Evolutionary conservation across 2,113 vertebrate genomes (phyloP).

Genomic region (Percopsis transmontana): DNA sequence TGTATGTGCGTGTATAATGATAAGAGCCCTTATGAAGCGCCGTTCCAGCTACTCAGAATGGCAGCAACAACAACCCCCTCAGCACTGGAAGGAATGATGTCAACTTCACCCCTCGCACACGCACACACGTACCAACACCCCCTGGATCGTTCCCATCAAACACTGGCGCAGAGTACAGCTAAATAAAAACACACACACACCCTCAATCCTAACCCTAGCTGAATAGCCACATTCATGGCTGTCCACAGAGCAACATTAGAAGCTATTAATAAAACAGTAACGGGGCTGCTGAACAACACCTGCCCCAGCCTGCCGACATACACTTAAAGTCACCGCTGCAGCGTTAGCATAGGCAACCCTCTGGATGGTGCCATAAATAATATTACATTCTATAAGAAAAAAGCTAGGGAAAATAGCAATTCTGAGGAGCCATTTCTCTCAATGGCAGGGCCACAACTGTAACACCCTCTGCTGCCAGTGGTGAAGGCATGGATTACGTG

Average conservation of each 20-base stretch:
- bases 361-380: conserved; percentile 52
- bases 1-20: conserved; percentile 41
- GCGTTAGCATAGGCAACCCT: conserved; percentile 54
- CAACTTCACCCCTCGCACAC: conserved; percentile 38
- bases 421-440: conserved; percentile 14
- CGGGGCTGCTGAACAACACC: conserved; percentile 59
- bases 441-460: conserved; percentile 29
- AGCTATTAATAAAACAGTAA: conserved; percentile 61
- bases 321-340: conserved; percentile 39
- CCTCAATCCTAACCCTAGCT: conserved; percentile 11
- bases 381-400: conserved; percentile 15
- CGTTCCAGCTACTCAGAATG: conserved; percentile 36
- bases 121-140: conserved; percentile 26
- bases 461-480: conserved; percentile 43
- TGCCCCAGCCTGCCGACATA: conserved; percentile 56
- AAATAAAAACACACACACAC: conserved; percentile 28
- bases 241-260: conserved; percentile 55
- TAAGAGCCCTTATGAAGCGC: conserved; percentile 41
- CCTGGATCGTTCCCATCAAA: conserved; percentile 56
- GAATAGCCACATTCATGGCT: conserved; percentile 67
- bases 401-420: conserved; percentile 36
- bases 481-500: conserved; percentile 39
- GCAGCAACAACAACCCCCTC: conserved; percentile 60
- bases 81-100: conserved; percentile 71
- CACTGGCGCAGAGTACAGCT: conserved; percentile 23